These are phyloP conservation scores for Acanthosepion pharaonis DNA, from an alignment of 2,888 invertebrate genomes.

Conservation along the genomic window DNA sequence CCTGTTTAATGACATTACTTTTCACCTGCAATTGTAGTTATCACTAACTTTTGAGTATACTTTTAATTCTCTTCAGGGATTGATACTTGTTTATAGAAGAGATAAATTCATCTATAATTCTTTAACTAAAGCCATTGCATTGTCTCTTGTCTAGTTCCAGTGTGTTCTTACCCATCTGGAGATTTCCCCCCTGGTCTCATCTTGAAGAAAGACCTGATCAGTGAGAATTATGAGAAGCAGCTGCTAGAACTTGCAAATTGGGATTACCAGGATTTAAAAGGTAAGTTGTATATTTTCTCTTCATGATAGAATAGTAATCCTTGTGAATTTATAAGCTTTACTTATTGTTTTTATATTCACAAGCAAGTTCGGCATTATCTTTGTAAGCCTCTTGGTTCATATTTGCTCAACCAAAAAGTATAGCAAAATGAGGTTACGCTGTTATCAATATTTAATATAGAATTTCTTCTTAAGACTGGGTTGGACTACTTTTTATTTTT, in stretches of 20 bases:
- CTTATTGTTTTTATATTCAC: not conserved
- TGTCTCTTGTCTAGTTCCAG: constrained; percentile 73
- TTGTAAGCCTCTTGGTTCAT: no score
- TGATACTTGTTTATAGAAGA: not conserved
- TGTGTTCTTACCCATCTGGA: constrained; percentile 57
- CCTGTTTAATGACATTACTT: no score
- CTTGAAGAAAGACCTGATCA: constrained; percentile 83
- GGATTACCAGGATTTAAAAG: constrained; percentile 62
- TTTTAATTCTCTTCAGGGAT: not conserved
- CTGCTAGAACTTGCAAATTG: constrained; percentile 80
- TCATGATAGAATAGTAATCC: not conserved
- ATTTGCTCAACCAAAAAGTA: no score
- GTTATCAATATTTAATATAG: not conserved
- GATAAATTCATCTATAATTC: not conserved
- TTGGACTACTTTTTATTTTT: no score
- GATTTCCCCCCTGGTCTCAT: constrained; percentile 81
- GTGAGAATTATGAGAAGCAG: constrained; percentile 80
- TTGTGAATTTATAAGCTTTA: not conserved
- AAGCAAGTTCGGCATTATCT: no score
- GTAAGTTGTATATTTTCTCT: constrained; percentile 36
- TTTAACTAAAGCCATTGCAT: constrained; percentile 50
- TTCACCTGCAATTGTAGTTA: not conserved
- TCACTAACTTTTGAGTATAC: not conserved
- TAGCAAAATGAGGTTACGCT: no score
- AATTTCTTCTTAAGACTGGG: no score